Percentiles rank a stretch among this genome's conserved stretches.
These are phyloP conservation scores for Aleiodes leptofemur DNA, from an alignment of 2,888 invertebrate genomes.

Conservation along the genomic window DNA sequence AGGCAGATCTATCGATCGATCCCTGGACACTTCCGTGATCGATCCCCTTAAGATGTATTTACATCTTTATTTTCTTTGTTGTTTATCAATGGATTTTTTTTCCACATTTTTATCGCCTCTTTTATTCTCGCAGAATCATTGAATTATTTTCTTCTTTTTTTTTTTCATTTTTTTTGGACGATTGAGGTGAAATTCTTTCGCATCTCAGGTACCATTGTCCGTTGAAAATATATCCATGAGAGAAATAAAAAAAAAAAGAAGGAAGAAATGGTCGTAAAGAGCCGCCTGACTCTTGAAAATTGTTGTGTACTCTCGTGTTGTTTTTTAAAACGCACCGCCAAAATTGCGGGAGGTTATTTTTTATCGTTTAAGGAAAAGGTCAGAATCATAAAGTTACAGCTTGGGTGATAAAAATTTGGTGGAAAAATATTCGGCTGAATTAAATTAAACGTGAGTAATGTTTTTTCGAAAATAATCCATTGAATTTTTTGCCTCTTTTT, in stretches of 20 bases:
- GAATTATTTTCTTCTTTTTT: background rate
- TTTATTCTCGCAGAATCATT: background rate
- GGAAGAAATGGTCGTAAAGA: constrained; percentile 12
- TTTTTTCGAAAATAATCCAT: no score
- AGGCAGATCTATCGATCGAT: constrained; percentile 41
- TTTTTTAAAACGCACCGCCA: constrained; percentile 18
- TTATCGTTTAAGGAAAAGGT: constrained; percentile 16
- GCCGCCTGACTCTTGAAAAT: constrained; percentile 2
- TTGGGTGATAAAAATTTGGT: constrained; percentile 16
- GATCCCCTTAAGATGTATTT: constrained; percentile 2
- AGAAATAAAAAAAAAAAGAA: background rate
- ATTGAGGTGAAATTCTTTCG: constrained; percentile 27
- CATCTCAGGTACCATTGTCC: constrained; percentile 23
- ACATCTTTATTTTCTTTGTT: background rate
- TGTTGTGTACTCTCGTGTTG: constrained; percentile 6
- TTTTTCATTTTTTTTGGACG: constrained; percentile 12
- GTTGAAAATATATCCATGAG: background rate
- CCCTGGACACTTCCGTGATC: constrained; percentile 52
- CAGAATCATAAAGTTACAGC: constrained; percentile 1
- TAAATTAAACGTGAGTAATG: no score
- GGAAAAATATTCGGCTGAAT: background rate
- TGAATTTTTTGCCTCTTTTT: no score
- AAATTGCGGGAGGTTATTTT: constrained; percentile 21
- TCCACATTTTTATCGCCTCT: background rate
- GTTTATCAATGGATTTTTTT: background rate